A percentile compares a stretch with the other conserved stretches of the same genome.
These are phyloP conservation scores for Phylloscopus trochiloides DNA, from an alignment of 2,113 vertebrate genomes.

Conservation along the genomic window DNA sequence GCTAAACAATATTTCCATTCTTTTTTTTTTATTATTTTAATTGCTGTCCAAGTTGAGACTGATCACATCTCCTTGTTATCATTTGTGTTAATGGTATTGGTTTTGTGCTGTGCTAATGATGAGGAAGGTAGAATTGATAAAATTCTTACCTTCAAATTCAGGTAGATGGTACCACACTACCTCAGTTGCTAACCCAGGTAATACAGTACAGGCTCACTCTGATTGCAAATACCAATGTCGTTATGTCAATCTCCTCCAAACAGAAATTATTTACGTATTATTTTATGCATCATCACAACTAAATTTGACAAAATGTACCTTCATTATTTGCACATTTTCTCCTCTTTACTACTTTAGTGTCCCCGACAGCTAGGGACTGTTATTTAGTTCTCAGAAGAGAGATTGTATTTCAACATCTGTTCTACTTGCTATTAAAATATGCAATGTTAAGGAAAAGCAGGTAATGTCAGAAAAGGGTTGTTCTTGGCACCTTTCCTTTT, in stretches of 20 bases:
- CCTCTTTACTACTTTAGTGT: constrained; percentile 33
- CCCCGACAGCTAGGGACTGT: background rate
- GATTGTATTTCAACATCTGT: constrained; percentile 28
- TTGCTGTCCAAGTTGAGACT: constrained; percentile 15
- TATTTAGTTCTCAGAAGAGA: background rate
- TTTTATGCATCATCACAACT: constrained; percentile 37
- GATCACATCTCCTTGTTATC: background rate
- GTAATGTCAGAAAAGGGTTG: constrained; percentile 15
- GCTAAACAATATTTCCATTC: background rate
- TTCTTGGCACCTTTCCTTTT: constrained; percentile 11
- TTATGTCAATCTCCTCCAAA: constrained; percentile 45
- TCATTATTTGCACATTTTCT: constrained; percentile 23
- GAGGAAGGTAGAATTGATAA: constrained; percentile 28
- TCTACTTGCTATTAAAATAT: background rate
- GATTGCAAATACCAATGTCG: constrained; percentile 6
- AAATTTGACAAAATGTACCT: constrained; percentile 41
- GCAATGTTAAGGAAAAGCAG: background rate
- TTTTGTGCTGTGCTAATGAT: constrained; percentile 22
- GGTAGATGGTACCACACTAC: background rate
- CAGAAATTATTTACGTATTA: constrained; percentile 68
- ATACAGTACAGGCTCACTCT: background rate
- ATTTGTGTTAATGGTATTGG: constrained; percentile 3
- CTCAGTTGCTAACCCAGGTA: constrained; percentile 12
- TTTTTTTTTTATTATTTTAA: background rate
- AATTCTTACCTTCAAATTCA: constrained; percentile 37